Evolutionary conservation across 1,140 invertebrate genomes (phyloP), one percentile per base, ranked within the genome.

Genomic region (Xylocopa sonorina): DNA sequence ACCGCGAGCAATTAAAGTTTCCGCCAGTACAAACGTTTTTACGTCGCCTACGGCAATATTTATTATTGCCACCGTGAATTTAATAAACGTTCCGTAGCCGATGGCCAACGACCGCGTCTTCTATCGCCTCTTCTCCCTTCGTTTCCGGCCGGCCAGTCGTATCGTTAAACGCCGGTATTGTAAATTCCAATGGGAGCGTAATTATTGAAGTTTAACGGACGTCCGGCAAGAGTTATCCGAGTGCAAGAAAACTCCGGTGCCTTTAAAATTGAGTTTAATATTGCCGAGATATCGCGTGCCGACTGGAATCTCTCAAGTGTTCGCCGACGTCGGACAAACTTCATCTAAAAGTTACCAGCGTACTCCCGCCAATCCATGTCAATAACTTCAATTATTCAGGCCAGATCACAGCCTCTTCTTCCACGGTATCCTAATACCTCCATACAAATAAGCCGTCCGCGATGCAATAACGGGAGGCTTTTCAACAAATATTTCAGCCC

Each of bases 221-320:
- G 71, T 80, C 71, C 18, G 82, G 41, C 21, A 53, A 51, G 63
- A 86, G 72, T 85, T 78, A 68, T 63, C 67, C 66, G 51, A 74
- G 43, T 72, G 53, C 60, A 77, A 71, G 84, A 85, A 85, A 71
- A 85, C 72, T 85, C 83, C 71, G 29, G 51, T 46, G 58, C n/a
- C 55, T 77, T 77, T 53, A 55, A 73, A 68, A 85, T 84, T 71
- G 82, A 85, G 83, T 84, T 86, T 85, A 85, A 86, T 86, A 84
- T 82, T 72, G 71, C 57, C n/a, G 75, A 66, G 72, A 82, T 86
- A 86, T 85, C 75, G 71, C 66, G 51, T 4, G 51, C 63, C 51
- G 57, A 64, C 50, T 72, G 76, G 66, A 75, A 84, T 80, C 80
- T 77, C 46, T 67, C 7, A 81, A 74, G 63, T 78, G 67, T 81